Evolutionary conservation across 2,888 invertebrate genomes (phyloP), one percentile per base, ranked within the genome.

Genomic region (Digitonthophagus gazella): DNA sequence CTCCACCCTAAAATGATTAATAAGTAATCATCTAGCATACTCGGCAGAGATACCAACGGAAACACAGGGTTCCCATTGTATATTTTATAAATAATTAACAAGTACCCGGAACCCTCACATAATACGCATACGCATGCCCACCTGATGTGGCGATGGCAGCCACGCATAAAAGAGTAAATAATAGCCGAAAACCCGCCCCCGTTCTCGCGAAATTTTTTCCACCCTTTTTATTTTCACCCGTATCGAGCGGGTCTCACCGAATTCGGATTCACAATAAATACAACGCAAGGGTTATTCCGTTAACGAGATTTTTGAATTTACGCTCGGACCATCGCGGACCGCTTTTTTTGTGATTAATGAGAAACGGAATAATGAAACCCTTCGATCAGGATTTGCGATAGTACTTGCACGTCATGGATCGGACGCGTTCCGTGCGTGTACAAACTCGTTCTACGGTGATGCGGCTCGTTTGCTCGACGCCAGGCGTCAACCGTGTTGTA

Each of bases 241-340:
- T 75, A 74, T 75, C 66, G 66, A 57, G 16, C 66, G 56, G 44
- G 54, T 44, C 65, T 18, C 56, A 58, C 76, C 73, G 73, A 78
- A 79, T 80, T 79, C 78, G 77, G 78, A 80, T 80, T 78, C 78
- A 79, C 79, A 79, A 80, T 79, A 80, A 79, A 80, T 79, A 79
- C 76, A 75, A 76, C 76, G 79, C 78, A 78, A 78, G 79, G 78
- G 79, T 78, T 80, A 80, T 80, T 80, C 78, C 80, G 79, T 80
- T 80, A 80, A 80, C 80, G 80, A 80, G 80, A 80, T 80, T 80
- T 80, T 80, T 80, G 78, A 79, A 80, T 80, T 79, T 79, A 80
- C 80, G 79, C 78, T 78, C 76, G 77, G 78, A 75, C 76, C 75
- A 19, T 44, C 57, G 66, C 55, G 66, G 61, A 18, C 61, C 55